Evolutionary conservation across 2,113 vertebrate species (phyloP).

Genomic region (Rhombomys opimus): DNA sequence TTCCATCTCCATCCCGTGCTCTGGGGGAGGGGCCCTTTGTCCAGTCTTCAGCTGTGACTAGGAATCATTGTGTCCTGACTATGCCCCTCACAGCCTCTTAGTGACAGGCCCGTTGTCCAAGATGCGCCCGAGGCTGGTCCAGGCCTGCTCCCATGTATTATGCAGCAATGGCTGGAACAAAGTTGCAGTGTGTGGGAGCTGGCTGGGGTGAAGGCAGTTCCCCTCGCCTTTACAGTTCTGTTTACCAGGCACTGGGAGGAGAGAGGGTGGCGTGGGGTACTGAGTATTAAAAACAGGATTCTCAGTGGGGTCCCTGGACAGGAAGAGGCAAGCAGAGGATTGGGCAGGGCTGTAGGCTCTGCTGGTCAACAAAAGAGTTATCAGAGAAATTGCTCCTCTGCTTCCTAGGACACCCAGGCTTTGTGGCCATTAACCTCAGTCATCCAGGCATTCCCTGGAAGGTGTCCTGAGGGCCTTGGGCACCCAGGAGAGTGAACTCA

Average conservation of each 20-base stretch:
- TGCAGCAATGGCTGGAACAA: conserved; percentile 74
- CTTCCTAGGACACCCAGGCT: background rate
- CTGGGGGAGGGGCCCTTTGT: conserved; percentile 49
- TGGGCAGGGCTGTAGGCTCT: background rate
- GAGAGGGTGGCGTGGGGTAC: background rate
- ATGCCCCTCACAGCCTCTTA: conserved; percentile 65
- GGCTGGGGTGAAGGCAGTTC: background rate
- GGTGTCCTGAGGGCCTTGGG: background rate
- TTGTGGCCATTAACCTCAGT: background rate
- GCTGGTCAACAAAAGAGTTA: background rate
- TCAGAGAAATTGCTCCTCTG: too few species aligned
- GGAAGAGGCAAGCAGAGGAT: background rate
- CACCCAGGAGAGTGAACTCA: background rate
- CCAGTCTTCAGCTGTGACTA: conserved; percentile 63
- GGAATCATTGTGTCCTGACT: conserved; percentile 73
- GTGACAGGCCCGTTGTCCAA: conserved; percentile 79
- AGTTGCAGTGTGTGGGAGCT: conserved; percentile 75
- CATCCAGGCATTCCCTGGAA: background rate
- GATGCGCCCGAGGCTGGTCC: conserved; percentile 77
- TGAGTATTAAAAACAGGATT: background rate
- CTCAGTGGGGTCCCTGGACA: background rate
- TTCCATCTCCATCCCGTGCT: background rate
- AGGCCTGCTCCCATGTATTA: conserved; percentile 73
- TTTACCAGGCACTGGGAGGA: conserved; percentile 74
- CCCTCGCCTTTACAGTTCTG: conserved; percentile 4